Evolutionary conservation across 1,140 invertebrate genomes (phyloP), one percentile per base, ranked within the genome.

Genomic region (Trichoplusia ni): DNA sequence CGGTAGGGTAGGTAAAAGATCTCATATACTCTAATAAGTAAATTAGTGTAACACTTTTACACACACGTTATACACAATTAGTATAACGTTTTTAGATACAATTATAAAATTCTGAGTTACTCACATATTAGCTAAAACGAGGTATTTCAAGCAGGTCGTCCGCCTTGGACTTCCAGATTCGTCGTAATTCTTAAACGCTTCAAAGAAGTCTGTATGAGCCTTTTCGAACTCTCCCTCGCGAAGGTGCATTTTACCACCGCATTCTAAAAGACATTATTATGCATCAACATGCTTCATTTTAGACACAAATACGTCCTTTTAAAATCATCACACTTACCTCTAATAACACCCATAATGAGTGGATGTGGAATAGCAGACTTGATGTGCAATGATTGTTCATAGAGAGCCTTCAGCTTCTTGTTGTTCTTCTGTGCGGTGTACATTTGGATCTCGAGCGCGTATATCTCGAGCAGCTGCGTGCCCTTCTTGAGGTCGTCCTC

Each of bases 101-200:
- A 8, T n/a, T 2, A 33, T 3, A 16, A 14, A 7, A 16, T 11
- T 44, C 9, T 8, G 4, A 44, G 1, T 9, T 49, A 83, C 88
- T 86, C 59, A 93, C 99, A 99, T 99, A 90, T 99, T 99, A 4
- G 99, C 98, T 76, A 99, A 88, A 27, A 99, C 99, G 66, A 99
- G 93, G 91, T 99, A 99, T 90, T 99, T 99, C 8, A 99, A 91
- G 86, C 99, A 99, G 0, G 98, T 99, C 16, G 98, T 99, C 72
- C 99, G 92, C 65, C 99, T 92, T 31, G 98, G 98, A 75, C 97
- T 99, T n/a, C 99, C 99, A 31, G 98, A 99, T 91, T 99, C 99
- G 93, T 99, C 99, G 86, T 99, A 99, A 90, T 99, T 99, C 92
- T 99, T 99, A 87, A 99, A 99, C 2, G 99, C 99, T 91, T 99